Conservation (phyloP, 2,888 invertebrate species). For the Caenorhabditis parvicauda region DNA sequence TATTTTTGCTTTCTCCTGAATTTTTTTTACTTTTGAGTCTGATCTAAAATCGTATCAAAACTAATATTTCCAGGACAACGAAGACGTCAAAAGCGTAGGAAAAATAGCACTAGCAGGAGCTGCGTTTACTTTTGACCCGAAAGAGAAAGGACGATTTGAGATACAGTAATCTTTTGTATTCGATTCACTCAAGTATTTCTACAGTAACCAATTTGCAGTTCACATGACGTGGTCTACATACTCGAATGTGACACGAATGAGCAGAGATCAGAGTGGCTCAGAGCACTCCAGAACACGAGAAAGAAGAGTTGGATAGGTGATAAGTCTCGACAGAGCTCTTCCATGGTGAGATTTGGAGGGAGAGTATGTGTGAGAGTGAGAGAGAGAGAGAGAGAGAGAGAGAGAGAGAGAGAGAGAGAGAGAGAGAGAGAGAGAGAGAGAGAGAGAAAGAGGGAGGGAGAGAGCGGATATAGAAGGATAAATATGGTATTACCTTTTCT, state of each 20-base stretch:
- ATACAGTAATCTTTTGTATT: slow-evolving; percentile 42
- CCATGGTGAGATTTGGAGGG: no score
- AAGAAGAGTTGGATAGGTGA: slow-evolving; percentile 31
- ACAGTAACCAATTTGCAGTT: slow-evolving; percentile 27
- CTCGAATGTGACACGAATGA: slow-evolving; percentile 47
- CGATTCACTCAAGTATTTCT: neutral
- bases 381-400: no score
- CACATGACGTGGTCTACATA: slow-evolving; percentile 42
- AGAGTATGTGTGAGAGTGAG: no score
- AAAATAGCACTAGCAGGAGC: slow-evolving; percentile 49
- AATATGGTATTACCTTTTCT: no score
- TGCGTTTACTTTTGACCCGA: slow-evolving; percentile 57
- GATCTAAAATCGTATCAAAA: neutral
- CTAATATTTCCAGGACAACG: slow-evolving; percentile 29
- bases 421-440: no score
- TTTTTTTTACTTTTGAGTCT: no score
- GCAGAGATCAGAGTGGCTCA: slow-evolving; percentile 51
- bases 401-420: no score
- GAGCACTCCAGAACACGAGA: slow-evolving; percentile 41
- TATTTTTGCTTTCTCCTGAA: no score
- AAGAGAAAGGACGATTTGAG: slow-evolving; percentile 54
- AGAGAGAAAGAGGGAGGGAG: no score
- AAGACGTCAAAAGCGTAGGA: slow-evolving; percentile 51
- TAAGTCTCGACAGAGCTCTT: slow-evolving; percentile 21
- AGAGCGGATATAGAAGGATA: no score